These are phyloP conservation scores for Falco punctatus DNA, from an alignment of 2,113 vertebrate species.

Conservation along the genomic window DNA sequence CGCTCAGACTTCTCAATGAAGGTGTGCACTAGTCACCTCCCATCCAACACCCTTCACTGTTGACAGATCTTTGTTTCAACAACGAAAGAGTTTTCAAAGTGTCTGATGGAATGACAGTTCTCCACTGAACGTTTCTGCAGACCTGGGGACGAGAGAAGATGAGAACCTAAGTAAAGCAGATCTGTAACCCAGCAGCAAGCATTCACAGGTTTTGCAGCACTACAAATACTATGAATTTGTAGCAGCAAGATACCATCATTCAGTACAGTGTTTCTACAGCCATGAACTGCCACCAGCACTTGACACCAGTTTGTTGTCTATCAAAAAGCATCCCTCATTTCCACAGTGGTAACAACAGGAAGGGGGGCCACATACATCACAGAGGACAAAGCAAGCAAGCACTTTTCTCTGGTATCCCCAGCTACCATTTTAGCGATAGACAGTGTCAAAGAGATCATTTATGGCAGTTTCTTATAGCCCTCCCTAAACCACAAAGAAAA, in stretches of 20 bases:
- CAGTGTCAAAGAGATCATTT: neutral
- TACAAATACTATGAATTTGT: accelerated
- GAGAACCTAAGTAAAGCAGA: neutral
- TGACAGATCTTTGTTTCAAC: conserved; percentile 91
- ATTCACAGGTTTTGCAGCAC: neutral
- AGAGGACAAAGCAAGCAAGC: neutral
- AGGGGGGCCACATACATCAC: neutral
- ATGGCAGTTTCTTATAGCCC: neutral
- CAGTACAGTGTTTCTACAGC: neutral
- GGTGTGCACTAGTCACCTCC: conserved; percentile 42
- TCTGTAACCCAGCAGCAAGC: neutral
- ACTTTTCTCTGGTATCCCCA: neutral
- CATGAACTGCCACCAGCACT: accelerated
- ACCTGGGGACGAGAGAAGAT: conserved; percentile 60
- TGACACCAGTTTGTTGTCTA: accelerated
- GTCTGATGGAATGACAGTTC: conserved; percentile 87
- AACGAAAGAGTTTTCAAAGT: conserved; percentile 93
- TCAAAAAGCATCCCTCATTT: neutral
- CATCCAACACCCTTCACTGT: conserved; percentile 70
- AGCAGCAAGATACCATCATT: neutral
- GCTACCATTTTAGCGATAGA: neutral
- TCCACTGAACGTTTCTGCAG: conserved; percentile 89
- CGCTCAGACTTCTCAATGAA: conserved; percentile 57
- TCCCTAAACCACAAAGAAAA: neutral
- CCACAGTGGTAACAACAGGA: neutral